Conservation (phyloP, 2,888 invertebrate species). For the Sarcophaga variegata region DNA sequence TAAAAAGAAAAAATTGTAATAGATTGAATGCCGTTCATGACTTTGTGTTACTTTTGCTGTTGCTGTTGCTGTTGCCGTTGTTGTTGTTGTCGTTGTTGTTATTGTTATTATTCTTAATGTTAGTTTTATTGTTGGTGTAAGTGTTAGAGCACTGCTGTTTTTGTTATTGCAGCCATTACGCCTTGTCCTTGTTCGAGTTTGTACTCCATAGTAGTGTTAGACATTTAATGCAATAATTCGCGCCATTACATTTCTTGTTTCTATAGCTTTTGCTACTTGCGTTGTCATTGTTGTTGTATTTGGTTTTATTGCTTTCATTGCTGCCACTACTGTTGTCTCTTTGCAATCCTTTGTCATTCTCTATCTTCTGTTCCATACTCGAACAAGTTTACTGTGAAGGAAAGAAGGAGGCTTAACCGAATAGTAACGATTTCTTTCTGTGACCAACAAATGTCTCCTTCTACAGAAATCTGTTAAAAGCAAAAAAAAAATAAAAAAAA, state of each 20-base stretch:
- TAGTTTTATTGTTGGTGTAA: slow-evolving; percentile 25
- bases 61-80: background rate
- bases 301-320: slow-evolving; percentile 17
- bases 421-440: slow-evolving; percentile 55
- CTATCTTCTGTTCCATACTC: slow-evolving; percentile 39
- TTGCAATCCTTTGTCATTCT: slow-evolving; percentile 42
- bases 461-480: slow-evolving; percentile 22
- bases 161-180: slow-evolving; percentile 46
- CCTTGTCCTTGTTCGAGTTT: slow-evolving; percentile 54
- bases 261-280: slow-evolving; percentile 30
- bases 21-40: slow-evolving; percentile 49
- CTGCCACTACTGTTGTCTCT: slow-evolving; percentile 43
- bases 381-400: slow-evolving; percentile 5
- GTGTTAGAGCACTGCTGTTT: slow-evolving; percentile 20
- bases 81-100: slow-evolving; percentile 30
- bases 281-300: slow-evolving; percentile 11
- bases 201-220: slow-evolving; percentile 62
- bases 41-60: background rate
- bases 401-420: slow-evolving; percentile 51
- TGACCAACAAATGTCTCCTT: slow-evolving; percentile 51
- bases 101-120: slow-evolving; percentile 25
- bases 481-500: background rate
- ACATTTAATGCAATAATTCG: slow-evolving; percentile 69
- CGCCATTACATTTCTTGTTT: slow-evolving; percentile 67
- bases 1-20: slow-evolving; percentile 20